A percentile compares a stretch with the other conserved stretches of the same genome.
Evolutionary conservation across 2,797 vertebrate species (phyloP).

Genomic region (Mormyrops attenuatus): DNA sequence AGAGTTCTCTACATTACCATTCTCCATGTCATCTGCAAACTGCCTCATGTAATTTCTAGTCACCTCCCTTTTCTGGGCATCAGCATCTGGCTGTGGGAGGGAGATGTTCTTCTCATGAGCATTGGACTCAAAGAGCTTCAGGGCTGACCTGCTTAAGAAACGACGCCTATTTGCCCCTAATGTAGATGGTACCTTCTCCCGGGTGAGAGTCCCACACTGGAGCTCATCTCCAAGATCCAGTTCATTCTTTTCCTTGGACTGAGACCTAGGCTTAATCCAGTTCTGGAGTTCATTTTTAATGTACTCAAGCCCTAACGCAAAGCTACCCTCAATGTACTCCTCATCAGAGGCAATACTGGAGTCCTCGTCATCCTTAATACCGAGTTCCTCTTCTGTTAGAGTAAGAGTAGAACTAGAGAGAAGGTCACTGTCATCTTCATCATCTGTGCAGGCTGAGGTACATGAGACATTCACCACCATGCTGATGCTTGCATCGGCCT

Average conservation of each 20-base stretch:
- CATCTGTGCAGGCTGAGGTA: conserved; percentile 88
- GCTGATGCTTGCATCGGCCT: conserved; percentile 85
- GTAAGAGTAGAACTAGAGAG: conserved; percentile 95
- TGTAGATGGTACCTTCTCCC: conserved; percentile 48
- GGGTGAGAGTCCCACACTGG: conserved; percentile 61
- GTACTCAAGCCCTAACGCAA: conserved; percentile 81
- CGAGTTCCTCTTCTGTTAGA: conserved; percentile 90
- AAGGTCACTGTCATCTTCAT: conserved; percentile 92
- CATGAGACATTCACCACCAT: conserved; percentile 97
- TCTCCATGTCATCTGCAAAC: conserved; percentile 86
- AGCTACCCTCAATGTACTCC: conserved; percentile 77
- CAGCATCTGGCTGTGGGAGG: conserved; percentile 47
- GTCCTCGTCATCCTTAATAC: conserved; percentile 78
- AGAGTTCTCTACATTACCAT: conserved; percentile 79
- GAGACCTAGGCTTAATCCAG: conserved; percentile 74
- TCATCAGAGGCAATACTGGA: conserved; percentile 81
- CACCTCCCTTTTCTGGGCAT: conserved; percentile 52
- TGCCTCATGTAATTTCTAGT: conserved; percentile 61
- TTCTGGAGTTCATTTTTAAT: conserved; percentile 87
- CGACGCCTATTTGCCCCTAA: conserved; percentile 55
- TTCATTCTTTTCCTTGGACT: conserved; percentile 71
- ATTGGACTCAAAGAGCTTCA: conserved; percentile 58
- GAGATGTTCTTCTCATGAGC: conserved; percentile 56
- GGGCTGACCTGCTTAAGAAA: conserved; percentile 59
- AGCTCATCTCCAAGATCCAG: conserved; percentile 71